phyloP scores from a whole-genome alignment of 2,888 invertebrate species.

The Stramonita haemastoma region DNA sequence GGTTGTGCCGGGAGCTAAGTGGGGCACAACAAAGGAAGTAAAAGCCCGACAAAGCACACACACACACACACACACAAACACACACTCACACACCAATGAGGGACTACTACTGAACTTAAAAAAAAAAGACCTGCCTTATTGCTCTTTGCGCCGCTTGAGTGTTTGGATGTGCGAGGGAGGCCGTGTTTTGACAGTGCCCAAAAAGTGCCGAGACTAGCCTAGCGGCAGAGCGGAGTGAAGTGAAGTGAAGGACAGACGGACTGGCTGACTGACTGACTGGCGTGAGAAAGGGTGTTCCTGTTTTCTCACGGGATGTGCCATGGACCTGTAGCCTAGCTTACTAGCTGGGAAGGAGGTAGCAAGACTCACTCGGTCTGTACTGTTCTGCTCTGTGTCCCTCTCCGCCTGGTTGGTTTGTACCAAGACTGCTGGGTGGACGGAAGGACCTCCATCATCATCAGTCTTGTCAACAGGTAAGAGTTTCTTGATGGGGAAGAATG shows the following conservation, averaged over 20 bases:
- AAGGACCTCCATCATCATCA: background rate
- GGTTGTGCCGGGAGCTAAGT: background rate
- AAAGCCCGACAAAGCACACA: background rate
- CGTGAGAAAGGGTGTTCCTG: too few relatives aligned
- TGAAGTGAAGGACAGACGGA: too few relatives aligned
- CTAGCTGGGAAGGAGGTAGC: too few relatives aligned
- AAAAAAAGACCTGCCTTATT: too few relatives aligned
- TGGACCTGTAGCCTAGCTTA: too few relatives aligned
- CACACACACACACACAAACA: background rate
- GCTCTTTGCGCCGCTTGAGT: background rate
- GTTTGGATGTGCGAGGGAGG: constrained; percentile 27
- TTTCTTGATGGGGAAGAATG: background rate
- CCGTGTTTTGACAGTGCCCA: background rate
- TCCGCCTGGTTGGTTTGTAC: too few relatives aligned
- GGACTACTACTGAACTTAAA: too few relatives aligned
- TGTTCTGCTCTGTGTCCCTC: too few relatives aligned
- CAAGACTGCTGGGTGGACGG: background rate
- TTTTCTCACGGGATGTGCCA: constrained; percentile 19
- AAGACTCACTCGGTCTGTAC: too few relatives aligned
- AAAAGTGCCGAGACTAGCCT: background rate
- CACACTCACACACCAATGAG: too few relatives aligned
- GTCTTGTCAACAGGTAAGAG: constrained; percentile 15
- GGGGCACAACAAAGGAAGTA: background rate
- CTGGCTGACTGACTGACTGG: too few relatives aligned
- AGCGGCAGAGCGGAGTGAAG: background rate